Evolutionary conservation across 2,888 invertebrate species (phyloP).

Genomic region (Sisyra nigra): DNA sequence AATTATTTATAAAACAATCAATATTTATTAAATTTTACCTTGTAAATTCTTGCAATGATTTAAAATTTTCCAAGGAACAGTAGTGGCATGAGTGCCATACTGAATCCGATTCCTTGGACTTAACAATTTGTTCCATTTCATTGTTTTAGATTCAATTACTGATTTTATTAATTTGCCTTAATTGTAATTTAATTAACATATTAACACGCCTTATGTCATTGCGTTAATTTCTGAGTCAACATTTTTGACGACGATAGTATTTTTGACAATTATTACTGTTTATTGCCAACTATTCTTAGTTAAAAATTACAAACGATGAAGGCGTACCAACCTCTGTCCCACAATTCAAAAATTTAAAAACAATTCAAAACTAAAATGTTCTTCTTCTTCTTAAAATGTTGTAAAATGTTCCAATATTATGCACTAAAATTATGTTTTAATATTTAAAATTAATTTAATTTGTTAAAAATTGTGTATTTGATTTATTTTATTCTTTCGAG

Average conservation of each 20-base stretch:
- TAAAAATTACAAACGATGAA: background rate
- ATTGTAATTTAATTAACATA: background rate
- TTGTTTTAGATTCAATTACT: conserved; percentile 2
- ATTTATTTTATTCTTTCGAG: too few species aligned
- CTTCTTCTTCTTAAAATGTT: too few species aligned
- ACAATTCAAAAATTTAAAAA: background rate
- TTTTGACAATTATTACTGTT: background rate
- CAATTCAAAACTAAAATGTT: too few species aligned
- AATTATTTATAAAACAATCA: background rate
- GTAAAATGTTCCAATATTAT: too few species aligned
- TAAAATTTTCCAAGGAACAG: conserved; percentile 40
- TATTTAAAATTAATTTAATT: too few species aligned
- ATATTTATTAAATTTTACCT: conserved; percentile 27
- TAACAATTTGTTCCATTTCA: conserved; percentile 9
- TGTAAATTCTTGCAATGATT: conserved; percentile 39
- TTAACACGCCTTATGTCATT: background rate
- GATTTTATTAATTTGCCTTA: background rate
- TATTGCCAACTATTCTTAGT: background rate
- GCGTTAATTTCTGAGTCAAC: background rate
- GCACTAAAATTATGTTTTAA: too few species aligned
- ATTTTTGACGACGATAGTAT: background rate
- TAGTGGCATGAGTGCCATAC: conserved; percentile 45
- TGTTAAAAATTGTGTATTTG: too few species aligned
- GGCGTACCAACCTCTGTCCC: background rate
- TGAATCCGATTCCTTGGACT: conserved; percentile 14